Conservation (phyloP, 2,888 invertebrate genomes). For the Acleris literana region DNA sequence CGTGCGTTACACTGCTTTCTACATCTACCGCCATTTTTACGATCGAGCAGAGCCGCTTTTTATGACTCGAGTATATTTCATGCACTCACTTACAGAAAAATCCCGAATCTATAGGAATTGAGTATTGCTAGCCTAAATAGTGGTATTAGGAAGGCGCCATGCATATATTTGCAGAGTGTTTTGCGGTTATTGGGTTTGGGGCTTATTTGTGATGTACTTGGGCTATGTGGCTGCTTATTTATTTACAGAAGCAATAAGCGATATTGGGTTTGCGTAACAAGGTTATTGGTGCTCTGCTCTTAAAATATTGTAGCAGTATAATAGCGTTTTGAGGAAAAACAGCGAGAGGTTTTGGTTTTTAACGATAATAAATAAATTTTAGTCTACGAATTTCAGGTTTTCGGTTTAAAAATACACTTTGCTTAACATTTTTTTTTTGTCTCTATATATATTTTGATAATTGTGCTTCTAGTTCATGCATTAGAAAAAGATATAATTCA, state of each 20-base stretch:
- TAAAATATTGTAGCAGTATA: too few species aligned
- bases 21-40: constrained; percentile 62
- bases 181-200: constrained; percentile 25
- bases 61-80: constrained; percentile 71
- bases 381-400: too few species aligned
- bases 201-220: constrained; percentile 23
- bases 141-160: constrained; percentile 60
- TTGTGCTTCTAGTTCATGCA: too few species aligned
- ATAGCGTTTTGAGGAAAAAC: too few species aligned
- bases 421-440: too few species aligned
- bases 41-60: constrained; percentile 72
- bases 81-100: constrained; percentile 66
- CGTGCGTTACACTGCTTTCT: constrained; percentile 59
- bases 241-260: constrained; percentile 1
- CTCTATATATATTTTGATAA: too few species aligned
- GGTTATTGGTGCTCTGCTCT: background rate
- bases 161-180: constrained; percentile 54
- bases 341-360: too few species aligned
- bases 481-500: too few species aligned
- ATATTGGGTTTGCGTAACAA: background rate
- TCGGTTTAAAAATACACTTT: too few species aligned
- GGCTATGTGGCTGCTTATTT: constrained; percentile 6
- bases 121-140: constrained; percentile 66
- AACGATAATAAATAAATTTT: too few species aligned
- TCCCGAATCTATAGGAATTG: constrained; percentile 66